Percentiles rank a stretch among this genome's conserved stretches.
These are phyloP conservation scores for Psix sp. DNA, from an alignment of 1,140 invertebrate genomes.

Conservation along the genomic window DNA sequence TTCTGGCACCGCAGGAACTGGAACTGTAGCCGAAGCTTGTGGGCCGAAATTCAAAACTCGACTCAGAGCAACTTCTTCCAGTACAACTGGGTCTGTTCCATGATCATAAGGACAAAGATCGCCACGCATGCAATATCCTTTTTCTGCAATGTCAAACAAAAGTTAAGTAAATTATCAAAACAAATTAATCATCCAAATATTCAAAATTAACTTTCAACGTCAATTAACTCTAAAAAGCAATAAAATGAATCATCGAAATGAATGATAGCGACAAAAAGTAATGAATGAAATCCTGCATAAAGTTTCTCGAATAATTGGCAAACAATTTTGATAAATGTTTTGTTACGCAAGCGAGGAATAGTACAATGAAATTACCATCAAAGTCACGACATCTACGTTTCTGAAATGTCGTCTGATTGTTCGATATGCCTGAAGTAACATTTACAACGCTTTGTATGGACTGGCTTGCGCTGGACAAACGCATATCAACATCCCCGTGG, in stretches of 20 bases:
- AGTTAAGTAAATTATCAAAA: too few relatives aligned
- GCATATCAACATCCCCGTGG: slow-evolving; percentile 80
- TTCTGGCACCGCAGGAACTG: slow-evolving; percentile 69
- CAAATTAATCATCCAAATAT: too few relatives aligned
- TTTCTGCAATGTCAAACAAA: slow-evolving; percentile 85
- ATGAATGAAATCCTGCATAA: too few relatives aligned
- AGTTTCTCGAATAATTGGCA: too few relatives aligned
- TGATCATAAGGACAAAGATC: slow-evolving; percentile 97
- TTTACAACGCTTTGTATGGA: slow-evolving; percentile 79
- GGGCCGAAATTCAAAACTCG: slow-evolving; percentile 79
- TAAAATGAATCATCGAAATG: too few relatives aligned
- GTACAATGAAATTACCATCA: slow-evolving; percentile 77
- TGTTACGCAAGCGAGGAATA: too few relatives aligned
- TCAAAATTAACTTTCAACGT: too few relatives aligned
- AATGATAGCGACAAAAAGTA: too few relatives aligned
- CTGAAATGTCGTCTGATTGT: slow-evolving; percentile 69
- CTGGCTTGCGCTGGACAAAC: slow-evolving; percentile 77
- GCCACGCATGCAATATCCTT: slow-evolving; percentile 96
- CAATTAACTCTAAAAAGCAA: too few relatives aligned
- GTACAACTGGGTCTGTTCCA: slow-evolving; percentile 93
- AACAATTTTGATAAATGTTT: too few relatives aligned
- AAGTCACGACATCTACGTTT: slow-evolving; percentile 85
- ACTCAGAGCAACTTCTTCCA: slow-evolving; percentile 87
- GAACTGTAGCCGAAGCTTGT: slow-evolving; percentile 73
- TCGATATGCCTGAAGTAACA: slow-evolving; percentile 66